Evolutionary conservation across 2,888 invertebrate genomes (phyloP), one percentile per base, ranked within the genome.

Genomic region (Pasiphila rectangulata): DNA sequence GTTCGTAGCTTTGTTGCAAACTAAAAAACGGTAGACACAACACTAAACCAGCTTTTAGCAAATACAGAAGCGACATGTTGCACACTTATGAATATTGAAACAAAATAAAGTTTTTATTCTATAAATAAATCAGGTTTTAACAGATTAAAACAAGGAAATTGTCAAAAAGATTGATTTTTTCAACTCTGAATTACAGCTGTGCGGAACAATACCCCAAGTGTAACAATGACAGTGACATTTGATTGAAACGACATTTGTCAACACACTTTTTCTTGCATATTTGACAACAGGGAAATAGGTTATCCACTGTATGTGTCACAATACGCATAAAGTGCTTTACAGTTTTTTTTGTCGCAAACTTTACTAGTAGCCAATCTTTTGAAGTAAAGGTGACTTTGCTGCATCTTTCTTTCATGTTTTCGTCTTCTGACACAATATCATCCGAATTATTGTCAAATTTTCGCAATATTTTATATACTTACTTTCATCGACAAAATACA

Each of bases 1-100:
- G 75, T 46, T 61, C 65, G 52, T 53, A 57, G 49, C 44, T 63
- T 52, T 72, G 61, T 56, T 71, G 69, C 44, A 63, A 58, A 55
- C 67, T 65, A 38, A 65, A 41, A 39, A 55, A 65, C 5, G 72
- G 71, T 16, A 68, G 57, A 46, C 64, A 62, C 21, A 71, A 39
- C 46, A 73, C 25, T 44, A 75, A 52, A 55, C 63, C 51, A 42
- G 71, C 52, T 55, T 61, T 57, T 35, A 72, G 30, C 61, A 64
- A 69, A 46, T 56, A 47, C 48, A 57, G 6, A 13, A 55, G 25
- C 45, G 59, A 61, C 78, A 77, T 78, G 54, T 51, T 67, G 30
- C 6, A 12, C 25, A 32, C 25, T 37, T 45, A 27, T 36, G 9
- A 30, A 24, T 32, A 24, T 23, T 13, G 13, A 7, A 5, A 10